Evolutionary conservation across 1,140 invertebrate species (phyloP), one percentile per base, ranked within the genome.

Genomic region (Drosophila teissieri): DNA sequence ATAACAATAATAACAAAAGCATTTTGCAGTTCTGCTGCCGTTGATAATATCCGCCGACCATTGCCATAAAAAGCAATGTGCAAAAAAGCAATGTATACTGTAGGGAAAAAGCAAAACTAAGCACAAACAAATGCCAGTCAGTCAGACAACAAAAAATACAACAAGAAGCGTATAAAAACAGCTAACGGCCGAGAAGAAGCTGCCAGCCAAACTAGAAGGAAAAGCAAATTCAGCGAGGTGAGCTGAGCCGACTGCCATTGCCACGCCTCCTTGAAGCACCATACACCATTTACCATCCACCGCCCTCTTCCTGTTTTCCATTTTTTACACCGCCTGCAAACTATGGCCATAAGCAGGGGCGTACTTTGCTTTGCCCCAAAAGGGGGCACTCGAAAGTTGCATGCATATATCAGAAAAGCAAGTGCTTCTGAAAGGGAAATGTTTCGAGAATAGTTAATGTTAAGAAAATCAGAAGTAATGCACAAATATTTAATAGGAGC

Each of bases 11-110:
- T 68, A 75, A 58, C 40, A 58, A 62, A 65, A 63, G 56, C 68
- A 67, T 78, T 78, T 51, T 75, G 63, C 70, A 63, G 64, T 54
- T 62, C 40, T 51, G 70, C 40, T 78, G 80, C 40, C 70, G 80
- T 46, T 76, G 80, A 83, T 85, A 84, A 83, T 83, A 83, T 83
- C 81, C 80, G 80, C 65, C 77, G 80, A 81, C 73, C 80, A 83
- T 52, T 70, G 65, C 60, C 61, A 63, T 78, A 69, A 82, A 74
- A 64, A 57, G 68, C 69, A 80, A 77, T 75, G 76, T 65, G 65
- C 48, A 81, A 67, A 72, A 72, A 78, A 56, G 31, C 53, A n/a
- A 52, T 51, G 42, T 39, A 54, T 19, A 19, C 27, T 42, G 37
- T 42, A 40, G 34, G 40, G 44, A 40, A 56, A 22, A 73, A 19